Percentiles rank a stretch among this genome's conserved stretches.
Evolutionary conservation across 1,140 invertebrate genomes (phyloP).

Genomic region (Scaptomyza graminum): DNA sequence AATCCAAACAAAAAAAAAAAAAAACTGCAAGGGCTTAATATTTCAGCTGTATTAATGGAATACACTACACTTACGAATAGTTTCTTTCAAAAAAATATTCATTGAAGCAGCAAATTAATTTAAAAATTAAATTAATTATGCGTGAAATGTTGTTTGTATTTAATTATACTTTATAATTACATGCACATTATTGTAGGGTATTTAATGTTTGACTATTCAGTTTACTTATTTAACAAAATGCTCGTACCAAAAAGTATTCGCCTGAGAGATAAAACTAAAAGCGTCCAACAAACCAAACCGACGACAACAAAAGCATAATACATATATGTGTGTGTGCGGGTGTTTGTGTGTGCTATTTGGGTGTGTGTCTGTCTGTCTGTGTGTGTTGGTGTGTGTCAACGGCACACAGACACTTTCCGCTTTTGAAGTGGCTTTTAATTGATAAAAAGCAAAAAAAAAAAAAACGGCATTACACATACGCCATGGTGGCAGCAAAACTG

Average conservation of each 20-base stretch:
- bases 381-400: conserved; percentile 71
- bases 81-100: too few species aligned
- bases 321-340: conserved; percentile 26
- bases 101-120: too few species aligned
- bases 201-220: neutral
- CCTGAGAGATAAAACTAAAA: conserved; percentile 73
- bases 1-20: conserved; percentile 16
- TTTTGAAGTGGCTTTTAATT: conserved; percentile 83
- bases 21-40: conserved; percentile 14
- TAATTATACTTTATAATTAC: too few species aligned
- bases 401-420: conserved; percentile 77
- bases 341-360: conserved; percentile 43
- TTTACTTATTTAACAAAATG: conserved; percentile 26
- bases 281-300: conserved; percentile 73
- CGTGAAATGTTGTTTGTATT: too few species aligned
- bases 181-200: conserved; percentile 14
- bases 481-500: conserved; percentile 66
- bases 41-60: neutral
- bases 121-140: too few species aligned
- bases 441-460: conserved; percentile 68
- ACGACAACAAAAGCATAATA: conserved; percentile 65
- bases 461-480: conserved; percentile 73
- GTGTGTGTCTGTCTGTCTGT: conserved; percentile 45
- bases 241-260: conserved; percentile 44
- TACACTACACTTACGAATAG: too few species aligned